phyloP scores from a whole-genome alignment of 2,797 vertebrate genomes.

The Vespertilio murinus region DNA sequence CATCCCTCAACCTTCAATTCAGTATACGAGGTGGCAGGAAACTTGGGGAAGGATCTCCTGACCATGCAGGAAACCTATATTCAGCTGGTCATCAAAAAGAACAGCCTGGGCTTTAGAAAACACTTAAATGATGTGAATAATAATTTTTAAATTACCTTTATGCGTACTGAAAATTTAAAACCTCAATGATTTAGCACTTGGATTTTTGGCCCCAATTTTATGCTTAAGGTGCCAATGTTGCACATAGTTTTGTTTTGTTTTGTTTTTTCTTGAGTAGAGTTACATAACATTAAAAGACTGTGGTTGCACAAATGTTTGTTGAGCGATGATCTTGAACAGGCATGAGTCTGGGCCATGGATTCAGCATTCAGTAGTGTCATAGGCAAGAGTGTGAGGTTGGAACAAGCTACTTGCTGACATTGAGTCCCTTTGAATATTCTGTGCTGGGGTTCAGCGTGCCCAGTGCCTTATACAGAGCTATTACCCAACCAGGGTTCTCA shows the following conservation, averaged over 20 bases:
- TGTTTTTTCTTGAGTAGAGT: neutral
- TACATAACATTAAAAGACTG: neutral
- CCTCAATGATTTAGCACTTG: neutral
- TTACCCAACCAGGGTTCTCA: rapidly evolving
- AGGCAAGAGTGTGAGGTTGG: rapidly evolving
- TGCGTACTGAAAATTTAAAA: neutral
- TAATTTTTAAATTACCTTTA: neutral
- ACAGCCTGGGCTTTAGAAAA: rapidly evolving
- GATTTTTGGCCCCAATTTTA: neutral
- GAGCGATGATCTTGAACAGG: rapidly evolving
- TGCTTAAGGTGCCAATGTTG: neutral
- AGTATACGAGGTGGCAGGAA: rapidly evolving
- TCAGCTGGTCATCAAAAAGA: neutral
- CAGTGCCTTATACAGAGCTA: rapidly evolving
- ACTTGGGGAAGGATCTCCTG: neutral
- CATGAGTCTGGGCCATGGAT: neutral
- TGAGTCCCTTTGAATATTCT: rapidly evolving
- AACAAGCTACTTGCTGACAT: rapidly evolving
- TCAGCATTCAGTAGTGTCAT: rapidly evolving
- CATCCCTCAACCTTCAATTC: rapidly evolving
- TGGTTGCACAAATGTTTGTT: neutral
- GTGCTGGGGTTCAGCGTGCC: rapidly evolving
- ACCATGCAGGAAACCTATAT: rapidly evolving
- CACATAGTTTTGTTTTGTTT: too few relatives aligned
- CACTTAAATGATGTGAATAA: neutral